phyloP scores from a whole-genome alignment of 2,888 invertebrate species.

The Maniola hyperantus region DNA sequence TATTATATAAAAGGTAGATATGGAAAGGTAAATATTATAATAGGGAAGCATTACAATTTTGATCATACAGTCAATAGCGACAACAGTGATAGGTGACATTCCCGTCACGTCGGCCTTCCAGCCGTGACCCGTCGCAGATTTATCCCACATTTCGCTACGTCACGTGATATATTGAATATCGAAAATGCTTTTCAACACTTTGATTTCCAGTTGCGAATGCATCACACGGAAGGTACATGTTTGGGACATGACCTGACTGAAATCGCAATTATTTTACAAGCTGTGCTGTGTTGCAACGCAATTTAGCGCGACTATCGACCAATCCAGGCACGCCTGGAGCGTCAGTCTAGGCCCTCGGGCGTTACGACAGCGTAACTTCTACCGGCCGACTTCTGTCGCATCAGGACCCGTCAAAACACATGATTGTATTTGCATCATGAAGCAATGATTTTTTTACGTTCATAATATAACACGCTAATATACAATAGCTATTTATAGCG shows the following conservation, averaged over 20 bases:
- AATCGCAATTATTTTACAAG: not conserved
- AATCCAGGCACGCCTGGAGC: no score
- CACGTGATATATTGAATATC: conserved; percentile 37
- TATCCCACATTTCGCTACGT: conserved; percentile 37
- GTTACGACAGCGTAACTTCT: no score
- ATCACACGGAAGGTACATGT: conserved; percentile 5
- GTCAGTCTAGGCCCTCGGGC: no score
- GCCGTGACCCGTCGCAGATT: conserved; percentile 31
- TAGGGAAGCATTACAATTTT: not conserved
- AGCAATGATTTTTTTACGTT: no score
- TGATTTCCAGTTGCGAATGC: not conserved
- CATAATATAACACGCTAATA: no score
- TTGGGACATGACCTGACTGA: conserved; percentile 11
- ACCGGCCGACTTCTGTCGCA: no score
- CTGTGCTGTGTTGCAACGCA: not conserved
- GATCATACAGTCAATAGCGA: conserved; percentile 27
- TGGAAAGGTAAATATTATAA: not conserved
- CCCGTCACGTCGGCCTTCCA: conserved; percentile 36
- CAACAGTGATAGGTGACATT: conserved; percentile 24
- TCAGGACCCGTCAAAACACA: no score
- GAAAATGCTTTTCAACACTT: conserved; percentile 23
- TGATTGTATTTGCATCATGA: no score
- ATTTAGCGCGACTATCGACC: not conserved
- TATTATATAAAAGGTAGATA: no score
- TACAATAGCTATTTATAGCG: no score